Percentiles rank a stretch among this genome's conserved stretches.
phyloP scores from a whole-genome alignment of 2,888 invertebrate species.

The Osmoderma eremita region DNA sequence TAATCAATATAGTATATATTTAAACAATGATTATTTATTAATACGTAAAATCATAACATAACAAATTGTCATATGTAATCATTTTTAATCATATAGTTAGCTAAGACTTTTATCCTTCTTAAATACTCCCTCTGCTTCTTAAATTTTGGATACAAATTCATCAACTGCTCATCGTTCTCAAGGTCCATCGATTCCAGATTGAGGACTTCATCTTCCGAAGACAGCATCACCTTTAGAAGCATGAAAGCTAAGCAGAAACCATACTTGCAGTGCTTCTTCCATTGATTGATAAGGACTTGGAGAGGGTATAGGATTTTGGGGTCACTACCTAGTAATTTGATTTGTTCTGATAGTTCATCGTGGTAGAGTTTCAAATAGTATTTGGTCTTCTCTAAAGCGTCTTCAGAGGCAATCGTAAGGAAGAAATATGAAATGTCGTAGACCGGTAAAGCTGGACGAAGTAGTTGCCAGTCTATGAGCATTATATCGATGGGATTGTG shows the following conservation, averaged over 20 bases:
- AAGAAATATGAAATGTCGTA: conserved; percentile 55
- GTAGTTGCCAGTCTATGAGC: conserved; percentile 42
- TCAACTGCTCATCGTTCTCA: background rate
- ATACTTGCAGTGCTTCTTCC: conserved; percentile 49
- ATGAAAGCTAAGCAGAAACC: conserved; percentile 50
- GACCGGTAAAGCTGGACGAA: conserved; percentile 48
- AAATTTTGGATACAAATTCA: conserved; percentile 8
- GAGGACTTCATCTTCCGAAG: conserved; percentile 44
- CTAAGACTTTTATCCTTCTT: background rate
- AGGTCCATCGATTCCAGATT: background rate
- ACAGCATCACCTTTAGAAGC: conserved; percentile 50
- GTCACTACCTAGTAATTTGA: conserved; percentile 44
- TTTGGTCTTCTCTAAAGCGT: conserved; percentile 51
- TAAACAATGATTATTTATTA: background rate
- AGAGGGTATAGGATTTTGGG: conserved; percentile 52
- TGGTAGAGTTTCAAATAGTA: conserved; percentile 53
- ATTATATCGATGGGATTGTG: conserved; percentile 2
- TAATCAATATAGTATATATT: no score
- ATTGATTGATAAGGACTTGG: conserved; percentile 48
- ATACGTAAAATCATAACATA: no score
- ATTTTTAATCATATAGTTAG: background rate
- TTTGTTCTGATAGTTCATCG: conserved; percentile 47
- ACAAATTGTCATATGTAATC: background rate
- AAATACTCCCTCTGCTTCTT: background rate
- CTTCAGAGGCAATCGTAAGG: conserved; percentile 51